Conservation (phyloP, 2,797 vertebrate species). For the Smutsia temminckii region DNA sequence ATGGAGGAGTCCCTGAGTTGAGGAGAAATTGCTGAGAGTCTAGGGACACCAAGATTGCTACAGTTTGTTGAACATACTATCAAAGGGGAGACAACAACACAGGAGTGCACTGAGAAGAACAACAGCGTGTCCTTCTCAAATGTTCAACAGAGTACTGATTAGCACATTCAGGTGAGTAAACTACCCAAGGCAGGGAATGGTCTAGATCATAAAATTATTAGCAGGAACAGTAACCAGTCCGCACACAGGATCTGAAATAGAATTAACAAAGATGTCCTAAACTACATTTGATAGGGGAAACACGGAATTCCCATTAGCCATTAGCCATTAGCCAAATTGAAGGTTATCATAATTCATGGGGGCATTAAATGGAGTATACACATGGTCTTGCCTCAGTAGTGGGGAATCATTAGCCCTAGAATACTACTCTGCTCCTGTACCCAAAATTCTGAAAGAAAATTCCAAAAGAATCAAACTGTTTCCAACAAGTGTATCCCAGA, state of each 20-base stretch:
- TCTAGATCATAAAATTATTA: neutral
- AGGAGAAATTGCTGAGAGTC: neutral
- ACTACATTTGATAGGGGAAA: no score
- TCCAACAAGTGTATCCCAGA: neutral
- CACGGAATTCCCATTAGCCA: no score
- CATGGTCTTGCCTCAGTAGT: neutral
- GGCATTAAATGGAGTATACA: neutral
- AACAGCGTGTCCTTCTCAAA: neutral
- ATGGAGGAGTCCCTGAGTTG: neutral
- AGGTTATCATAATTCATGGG: neutral
- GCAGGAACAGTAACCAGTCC: fast-evolving
- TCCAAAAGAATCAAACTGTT: neutral
- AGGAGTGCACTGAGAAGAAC: neutral
- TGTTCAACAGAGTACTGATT: neutral
- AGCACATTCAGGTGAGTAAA: neutral
- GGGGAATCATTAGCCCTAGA: neutral
- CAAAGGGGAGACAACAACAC: neutral
- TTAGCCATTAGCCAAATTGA: neutral
- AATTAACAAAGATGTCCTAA: no score
- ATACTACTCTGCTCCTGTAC: neutral
- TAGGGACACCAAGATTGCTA: neutral
- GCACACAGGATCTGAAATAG: neutral
- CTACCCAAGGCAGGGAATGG: neutral
- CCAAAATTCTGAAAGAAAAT: neutral
- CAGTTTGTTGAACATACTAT: neutral